phyloP scores from a whole-genome alignment of 1,140 invertebrate genomes.

The Contarinia nasturtii region DNA sequence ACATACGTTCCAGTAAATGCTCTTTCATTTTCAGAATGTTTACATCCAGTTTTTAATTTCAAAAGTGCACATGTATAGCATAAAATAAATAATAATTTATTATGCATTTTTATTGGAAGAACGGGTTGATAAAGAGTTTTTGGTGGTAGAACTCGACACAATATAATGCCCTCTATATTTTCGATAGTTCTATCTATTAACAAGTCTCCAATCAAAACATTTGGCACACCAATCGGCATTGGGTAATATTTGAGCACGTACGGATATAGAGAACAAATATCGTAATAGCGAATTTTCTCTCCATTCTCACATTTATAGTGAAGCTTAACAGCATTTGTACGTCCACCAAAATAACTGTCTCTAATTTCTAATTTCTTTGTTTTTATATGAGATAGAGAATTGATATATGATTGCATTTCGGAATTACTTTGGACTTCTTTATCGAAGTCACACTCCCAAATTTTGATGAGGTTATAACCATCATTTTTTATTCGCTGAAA shows the following conservation, averaged over 20 bases:
- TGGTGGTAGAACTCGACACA: neutral
- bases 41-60: conserved; percentile 6
- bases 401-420: no score
- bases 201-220: conserved; percentile 4
- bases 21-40: conserved; percentile 14
- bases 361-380: no score
- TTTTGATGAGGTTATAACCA: no score
- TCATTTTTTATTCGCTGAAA: no score
- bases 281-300: neutral
- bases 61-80: neutral
- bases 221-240: neutral
- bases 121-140: neutral
- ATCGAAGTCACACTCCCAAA: no score
- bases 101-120: neutral
- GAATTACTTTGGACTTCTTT: no score
- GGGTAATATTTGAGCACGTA: neutral
- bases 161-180: neutral
- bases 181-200: neutral
- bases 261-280: neutral
- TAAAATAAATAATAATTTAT: neutral
- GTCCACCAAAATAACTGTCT: no score
- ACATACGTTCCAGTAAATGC: conserved; percentile 21
- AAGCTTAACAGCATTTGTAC: neutral
- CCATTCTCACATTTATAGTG: neutral
- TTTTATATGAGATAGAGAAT: no score